Percentiles rank a stretch among this genome's conserved stretches.
These are phyloP conservation scores for Oppia nitens DNA, from an alignment of 1,140 invertebrate genomes.

Conservation along the genomic window DNA sequence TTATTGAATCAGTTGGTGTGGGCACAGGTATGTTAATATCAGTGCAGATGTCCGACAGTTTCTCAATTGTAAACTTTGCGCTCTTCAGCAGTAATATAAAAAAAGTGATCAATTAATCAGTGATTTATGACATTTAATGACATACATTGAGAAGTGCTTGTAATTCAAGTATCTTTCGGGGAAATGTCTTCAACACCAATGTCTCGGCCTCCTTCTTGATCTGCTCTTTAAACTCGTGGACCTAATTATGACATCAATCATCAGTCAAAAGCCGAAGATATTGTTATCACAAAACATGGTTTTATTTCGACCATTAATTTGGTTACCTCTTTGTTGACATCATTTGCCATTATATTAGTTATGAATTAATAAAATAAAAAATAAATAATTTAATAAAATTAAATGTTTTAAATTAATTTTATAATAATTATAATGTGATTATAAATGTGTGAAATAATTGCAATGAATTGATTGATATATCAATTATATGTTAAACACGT, in stretches of 20 bases:
- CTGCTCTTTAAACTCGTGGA: slow-evolving; percentile 64
- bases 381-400: no score
- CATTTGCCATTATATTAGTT: not conserved
- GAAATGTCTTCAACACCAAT: slow-evolving; percentile 65
- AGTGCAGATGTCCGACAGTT: slow-evolving; percentile 54
- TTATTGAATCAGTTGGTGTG: slow-evolving; percentile 38
- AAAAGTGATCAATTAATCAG: not conserved
- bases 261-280: not conserved
- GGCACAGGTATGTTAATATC: slow-evolving; percentile 72
- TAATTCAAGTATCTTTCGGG: slow-evolving; percentile 70
- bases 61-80: slow-evolving; percentile 55
- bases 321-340: not conserved
- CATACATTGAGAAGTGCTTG: slow-evolving; percentile 53
- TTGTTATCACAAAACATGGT: not conserved
- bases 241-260: slow-evolving; percentile 33
- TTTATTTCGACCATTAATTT: not conserved
- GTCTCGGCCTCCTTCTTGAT: slow-evolving; percentile 65
- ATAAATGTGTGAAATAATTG: no score
- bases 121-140: not conserved
- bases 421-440: no score
- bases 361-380: not conserved
- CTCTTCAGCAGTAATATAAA: slow-evolving; percentile 12
- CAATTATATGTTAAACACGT: no score
- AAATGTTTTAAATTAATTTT: no score
- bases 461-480: no score